These are phyloP conservation scores for Ennomos erosarius DNA, from an alignment of 2,888 invertebrate genomes.

Conservation along the genomic window DNA sequence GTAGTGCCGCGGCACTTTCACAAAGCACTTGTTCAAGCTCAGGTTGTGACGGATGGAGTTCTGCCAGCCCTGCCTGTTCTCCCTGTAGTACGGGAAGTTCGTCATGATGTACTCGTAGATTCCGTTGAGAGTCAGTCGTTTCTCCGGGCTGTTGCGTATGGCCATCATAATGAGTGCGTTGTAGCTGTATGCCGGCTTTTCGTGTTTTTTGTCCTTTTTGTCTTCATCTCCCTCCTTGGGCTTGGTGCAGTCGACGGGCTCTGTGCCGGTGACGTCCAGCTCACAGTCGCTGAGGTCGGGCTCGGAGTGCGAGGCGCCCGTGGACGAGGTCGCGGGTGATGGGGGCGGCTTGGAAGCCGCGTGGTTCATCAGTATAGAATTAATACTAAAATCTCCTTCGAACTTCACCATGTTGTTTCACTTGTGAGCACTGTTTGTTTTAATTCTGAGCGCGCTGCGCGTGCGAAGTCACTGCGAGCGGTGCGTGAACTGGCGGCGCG, in stretches of 20 bases:
- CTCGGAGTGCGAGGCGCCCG: conserved; percentile 70
- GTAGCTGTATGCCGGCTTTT: conserved; percentile 99
- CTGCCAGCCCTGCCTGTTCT: conserved; percentile 99
- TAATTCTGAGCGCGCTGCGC: conserved; percentile 49
- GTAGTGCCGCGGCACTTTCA: conserved; percentile 98
- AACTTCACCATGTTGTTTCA: conserved; percentile 81
- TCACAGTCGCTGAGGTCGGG: conserved; percentile 87
- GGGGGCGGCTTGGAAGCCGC: conserved; percentile 73
- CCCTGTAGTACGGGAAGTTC: conserved; percentile 98
- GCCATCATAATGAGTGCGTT: conserved; percentile 99
- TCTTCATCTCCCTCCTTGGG: conserved; percentile 69
- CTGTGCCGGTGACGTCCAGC: conserved; percentile 91
- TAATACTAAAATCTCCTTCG: conserved; percentile 92
- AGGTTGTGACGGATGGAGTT: conserved; percentile 99
- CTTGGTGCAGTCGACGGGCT: conserved; percentile 89
- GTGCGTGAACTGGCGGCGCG: conserved; percentile 76
- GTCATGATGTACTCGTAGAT: conserved; percentile 99
- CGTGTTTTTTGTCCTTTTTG: conserved; percentile 88
- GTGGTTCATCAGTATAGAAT: conserved; percentile 89
- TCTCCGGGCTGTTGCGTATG: conserved; percentile 97
- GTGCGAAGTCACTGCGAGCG: conserved; percentile 70
- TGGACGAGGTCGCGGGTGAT: conserved; percentile 73
- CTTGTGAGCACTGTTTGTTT: conserved; percentile 49
- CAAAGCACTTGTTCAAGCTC: conserved; percentile 99
- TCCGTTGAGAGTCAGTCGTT: conserved; percentile 96